Evolutionary conservation across 2,113 vertebrate species (phyloP), one percentile per base, ranked within the genome.

Genomic region (Eulemur rufifrons): DNA sequence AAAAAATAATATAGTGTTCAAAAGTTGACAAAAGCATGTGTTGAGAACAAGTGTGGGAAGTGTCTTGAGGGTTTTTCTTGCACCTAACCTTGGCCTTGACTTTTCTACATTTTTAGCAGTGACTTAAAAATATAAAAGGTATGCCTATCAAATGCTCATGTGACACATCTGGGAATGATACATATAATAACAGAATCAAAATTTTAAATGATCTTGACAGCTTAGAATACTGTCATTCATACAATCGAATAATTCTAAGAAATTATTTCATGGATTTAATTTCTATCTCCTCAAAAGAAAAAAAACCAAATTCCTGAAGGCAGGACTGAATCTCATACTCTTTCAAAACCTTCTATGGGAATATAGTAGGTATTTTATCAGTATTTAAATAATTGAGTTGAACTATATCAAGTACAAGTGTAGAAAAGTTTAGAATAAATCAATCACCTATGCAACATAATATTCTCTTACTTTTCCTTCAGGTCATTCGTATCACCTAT

Each of bases 171-270:
- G 94, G 66, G 85, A 89, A 97, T 95, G 97, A 98, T 96, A 97
- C 97, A 96, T 97, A 97, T 97, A 98, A 97, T 96, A 97, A 96
- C 94, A 96, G 95, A 97, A 98, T 96, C 93, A 96, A 96, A 93
- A 74, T 96, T 97, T 96, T 96, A 96, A 97, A 95, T 91, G 88
- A 97, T 96, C 96, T 86, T 97, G 97, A 98, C 97, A 98, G 97
- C 96, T 98, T 97, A 94, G 15, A 96, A 95, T 76, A 97, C 89
- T 97, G 94, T 95, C 96, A 97, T 95, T 97, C 97, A 97, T 80
- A 92, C n/a, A 56, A 94, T 77, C 87, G 23, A 86, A 90, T 32
- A 85, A 96, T 86, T 84, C 87, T 91, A 81, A 92, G 77, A 88
- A 97, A 93, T 95, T 94, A 91, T 91, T 95, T 95, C 85, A 91